A percentile compares a stretch with the other conserved stretches of the same genome.
Conservation (phyloP, 2,797 vertebrate genomes). For the Pangasius mekongensis region DNA sequence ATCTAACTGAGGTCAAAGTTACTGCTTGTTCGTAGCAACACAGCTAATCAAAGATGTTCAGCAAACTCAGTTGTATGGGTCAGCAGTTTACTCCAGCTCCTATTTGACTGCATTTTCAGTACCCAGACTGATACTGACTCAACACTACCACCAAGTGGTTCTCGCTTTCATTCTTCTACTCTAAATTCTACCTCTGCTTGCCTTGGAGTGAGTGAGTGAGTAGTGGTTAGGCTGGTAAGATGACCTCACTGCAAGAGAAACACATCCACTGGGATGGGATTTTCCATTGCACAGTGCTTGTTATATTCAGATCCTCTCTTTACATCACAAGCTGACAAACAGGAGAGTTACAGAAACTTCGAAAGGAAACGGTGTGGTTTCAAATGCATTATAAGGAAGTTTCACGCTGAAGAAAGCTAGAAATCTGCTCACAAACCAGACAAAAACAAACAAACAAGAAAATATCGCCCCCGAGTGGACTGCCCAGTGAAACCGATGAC, state of each 20-base stretch:
- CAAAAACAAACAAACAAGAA: not conserved
- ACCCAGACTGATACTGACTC: constrained; percentile 64
- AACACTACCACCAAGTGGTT: constrained; percentile 79
- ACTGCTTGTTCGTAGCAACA: not conserved
- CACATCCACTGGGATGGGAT: constrained; percentile 61
- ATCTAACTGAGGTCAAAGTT: not conserved
- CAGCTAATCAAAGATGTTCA: not conserved
- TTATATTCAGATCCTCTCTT: constrained; percentile 39
- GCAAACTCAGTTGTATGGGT: not conserved
- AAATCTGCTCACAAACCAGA: not conserved
- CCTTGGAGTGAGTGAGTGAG: constrained; percentile 22
- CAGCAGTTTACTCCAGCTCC: not conserved
- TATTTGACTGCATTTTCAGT: not conserved
- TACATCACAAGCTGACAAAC: constrained; percentile 59
- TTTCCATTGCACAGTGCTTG: constrained; percentile 70
- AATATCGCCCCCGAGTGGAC: constrained; percentile 41
- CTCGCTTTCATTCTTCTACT: not conserved
- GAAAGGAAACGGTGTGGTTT: not conserved
- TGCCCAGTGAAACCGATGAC: not conserved
- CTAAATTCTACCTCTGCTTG: not conserved
- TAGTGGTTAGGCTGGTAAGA: constrained; percentile 66
- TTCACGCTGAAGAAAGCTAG: not conserved
- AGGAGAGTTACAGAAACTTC: constrained; percentile 44
- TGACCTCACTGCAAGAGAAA: constrained; percentile 72
- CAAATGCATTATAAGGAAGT: not conserved